Conservation (phyloP, 2,888 invertebrate genomes). For the Drosophila histrio region DNA sequence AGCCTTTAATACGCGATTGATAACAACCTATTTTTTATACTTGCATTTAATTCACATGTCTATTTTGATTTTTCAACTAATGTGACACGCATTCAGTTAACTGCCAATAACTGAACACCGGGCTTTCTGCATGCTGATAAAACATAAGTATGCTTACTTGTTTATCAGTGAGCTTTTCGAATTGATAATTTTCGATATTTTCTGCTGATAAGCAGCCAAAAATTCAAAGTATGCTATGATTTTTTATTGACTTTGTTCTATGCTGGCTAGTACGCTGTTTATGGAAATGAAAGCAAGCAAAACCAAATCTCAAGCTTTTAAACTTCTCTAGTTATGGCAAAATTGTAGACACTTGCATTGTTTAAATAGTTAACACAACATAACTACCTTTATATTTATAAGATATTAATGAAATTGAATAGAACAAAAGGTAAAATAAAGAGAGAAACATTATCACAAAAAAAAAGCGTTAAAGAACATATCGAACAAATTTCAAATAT, state of each 20-base stretch:
- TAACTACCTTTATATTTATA: no score
- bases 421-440: no score
- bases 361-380: no score
- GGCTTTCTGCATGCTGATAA: conserved; percentile 37
- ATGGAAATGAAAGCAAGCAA: no score
- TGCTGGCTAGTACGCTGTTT: background rate
- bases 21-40: background rate
- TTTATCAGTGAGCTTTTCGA: conserved; percentile 30
- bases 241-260: background rate
- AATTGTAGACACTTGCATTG: no score
- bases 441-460: no score
- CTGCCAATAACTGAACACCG: background rate
- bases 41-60: background rate
- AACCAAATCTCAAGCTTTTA: no score
- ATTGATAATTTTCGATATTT: conserved; percentile 31
- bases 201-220: conserved; percentile 27
- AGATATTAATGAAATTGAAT: no score
- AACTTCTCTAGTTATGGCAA: no score
- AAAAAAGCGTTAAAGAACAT: no score
- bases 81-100: conserved; percentile 6
- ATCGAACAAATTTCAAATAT: no score
- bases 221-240: background rate
- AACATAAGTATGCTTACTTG: conserved; percentile 11
- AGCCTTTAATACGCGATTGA: background rate
- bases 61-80: background rate